A percentile compares a stretch with the other conserved stretches of the same genome.
These are phyloP conservation scores for Branchellion lobata DNA, from an alignment of 2,888 invertebrate genomes.

Conservation along the genomic window DNA sequence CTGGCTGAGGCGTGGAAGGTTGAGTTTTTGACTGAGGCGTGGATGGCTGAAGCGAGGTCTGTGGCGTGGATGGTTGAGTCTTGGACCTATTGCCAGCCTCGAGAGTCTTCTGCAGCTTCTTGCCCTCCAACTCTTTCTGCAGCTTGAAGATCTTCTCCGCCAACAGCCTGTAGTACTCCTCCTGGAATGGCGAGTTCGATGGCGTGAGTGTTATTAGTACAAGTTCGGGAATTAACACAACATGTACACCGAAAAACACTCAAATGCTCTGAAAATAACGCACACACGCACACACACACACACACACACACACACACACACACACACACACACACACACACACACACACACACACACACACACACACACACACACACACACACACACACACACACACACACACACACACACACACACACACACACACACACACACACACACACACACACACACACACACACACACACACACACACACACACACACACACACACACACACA, in stretches of 20 bases:
- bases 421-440: too few species aligned
- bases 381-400: too few species aligned
- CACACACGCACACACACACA: neutral
- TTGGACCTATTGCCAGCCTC: neutral
- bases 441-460: too few species aligned
- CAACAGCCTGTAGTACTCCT: constrained; percentile 94
- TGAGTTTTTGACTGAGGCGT: neutral
- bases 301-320: neutral
- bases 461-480: too few species aligned
- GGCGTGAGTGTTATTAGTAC: too few species aligned
- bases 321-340: neutral
- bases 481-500: too few species aligned
- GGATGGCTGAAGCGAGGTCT: neutral
- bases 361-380: too few species aligned
- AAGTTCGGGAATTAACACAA: too few species aligned
- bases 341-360: too few species aligned
- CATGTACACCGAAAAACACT: too few species aligned
- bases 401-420: too few species aligned
- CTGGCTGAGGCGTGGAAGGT: neutral
- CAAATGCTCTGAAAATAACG: neutral
- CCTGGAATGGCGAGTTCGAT: constrained; percentile 65
- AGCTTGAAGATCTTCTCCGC: constrained; percentile 99
- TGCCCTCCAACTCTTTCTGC: constrained; percentile 86
- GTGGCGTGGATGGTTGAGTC: neutral
- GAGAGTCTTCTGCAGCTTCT: constrained; percentile 39